A percentile compares a stretch with the other conserved stretches of the same genome.
Evolutionary conservation across 2,113 vertebrate genomes (phyloP).

Genomic region (Bujurquina vittata): DNA sequence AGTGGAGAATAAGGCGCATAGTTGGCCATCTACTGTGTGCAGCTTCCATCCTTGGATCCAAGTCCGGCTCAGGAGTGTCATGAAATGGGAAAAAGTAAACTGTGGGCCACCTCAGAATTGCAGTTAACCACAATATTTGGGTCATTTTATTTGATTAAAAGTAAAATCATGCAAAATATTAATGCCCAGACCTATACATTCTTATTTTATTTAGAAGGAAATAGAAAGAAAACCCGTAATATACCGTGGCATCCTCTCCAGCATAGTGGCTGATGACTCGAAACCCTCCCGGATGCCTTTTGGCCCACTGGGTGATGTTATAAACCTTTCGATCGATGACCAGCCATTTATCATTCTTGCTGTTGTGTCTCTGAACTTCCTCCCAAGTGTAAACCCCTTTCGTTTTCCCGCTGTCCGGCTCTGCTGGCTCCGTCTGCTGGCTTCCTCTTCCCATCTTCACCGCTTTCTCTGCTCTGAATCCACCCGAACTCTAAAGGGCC

Average conservation of each 20-base stretch:
- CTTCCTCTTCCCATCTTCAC: slow-evolving; percentile 57
- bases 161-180: background rate
- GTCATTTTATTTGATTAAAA: background rate
- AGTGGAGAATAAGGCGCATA: slow-evolving; percentile 78
- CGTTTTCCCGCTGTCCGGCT: background rate
- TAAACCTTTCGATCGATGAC: slow-evolving; percentile 95
- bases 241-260: slow-evolving; percentile 94
- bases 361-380: slow-evolving; percentile 89
- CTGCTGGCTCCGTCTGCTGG: slow-evolving; percentile 47
- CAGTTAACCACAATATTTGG: background rate
- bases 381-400: slow-evolving; percentile 85
- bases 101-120: background rate
- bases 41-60: background rate
- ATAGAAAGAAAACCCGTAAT: slow-evolving; percentile 21
- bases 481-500: slow-evolving; percentile 54
- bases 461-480: slow-evolving; percentile 14
- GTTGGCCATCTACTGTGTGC: slow-evolving; percentile 91
- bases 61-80: no score
- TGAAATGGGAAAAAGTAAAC: background rate
- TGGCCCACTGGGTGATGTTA: slow-evolving; percentile 88
- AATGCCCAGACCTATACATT: background rate
- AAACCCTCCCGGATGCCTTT: slow-evolving; percentile 88
- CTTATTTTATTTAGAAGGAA: background rate
- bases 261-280: slow-evolving; percentile 93
- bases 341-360: slow-evolving; percentile 89